Conservation (phyloP, 2,888 invertebrate genomes). For the Glomeris marginata region DNA sequence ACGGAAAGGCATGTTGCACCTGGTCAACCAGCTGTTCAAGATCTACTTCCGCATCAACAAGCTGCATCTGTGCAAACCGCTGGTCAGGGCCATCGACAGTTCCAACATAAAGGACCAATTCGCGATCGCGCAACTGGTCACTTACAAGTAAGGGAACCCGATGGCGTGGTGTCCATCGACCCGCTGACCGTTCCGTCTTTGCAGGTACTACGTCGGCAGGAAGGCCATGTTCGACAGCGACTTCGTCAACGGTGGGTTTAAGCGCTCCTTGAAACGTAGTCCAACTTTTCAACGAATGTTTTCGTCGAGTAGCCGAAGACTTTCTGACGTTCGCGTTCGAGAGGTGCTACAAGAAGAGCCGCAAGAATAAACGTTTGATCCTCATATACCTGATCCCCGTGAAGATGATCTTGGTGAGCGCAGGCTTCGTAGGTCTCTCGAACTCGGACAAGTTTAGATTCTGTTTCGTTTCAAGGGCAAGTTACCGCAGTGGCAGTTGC, state of each 20-base stretch:
- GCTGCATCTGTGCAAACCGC: conserved; percentile 53
- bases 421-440: neutral
- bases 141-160: conserved; percentile 63
- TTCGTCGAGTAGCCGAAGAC: conserved; percentile 55
- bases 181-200: conserved; percentile 7
- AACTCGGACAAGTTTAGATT: no score
- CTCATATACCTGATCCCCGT: conserved; percentile 91
- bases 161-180: neutral
- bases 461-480: no score
- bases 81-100: conserved; percentile 92
- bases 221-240: conserved; percentile 99
- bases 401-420: conserved; percentile 67
- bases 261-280: neutral
- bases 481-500: conserved; percentile 55
- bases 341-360: conserved; percentile 64
- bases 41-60: conserved; percentile 63
- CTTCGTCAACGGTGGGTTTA: conserved; percentile 51
- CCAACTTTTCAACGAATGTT: neutral
- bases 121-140: conserved; percentile 81
- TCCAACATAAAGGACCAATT: conserved; percentile 78
- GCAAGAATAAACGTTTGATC: conserved; percentile 78
- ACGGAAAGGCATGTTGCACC: conserved; percentile 84
- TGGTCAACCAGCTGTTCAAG: conserved; percentile 95
- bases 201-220: conserved; percentile 77
- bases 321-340: conserved; percentile 84